These are phyloP conservation scores for Perca schrenkii DNA, from an alignment of 2,113 vertebrate genomes.

Conservation along the genomic window DNA sequence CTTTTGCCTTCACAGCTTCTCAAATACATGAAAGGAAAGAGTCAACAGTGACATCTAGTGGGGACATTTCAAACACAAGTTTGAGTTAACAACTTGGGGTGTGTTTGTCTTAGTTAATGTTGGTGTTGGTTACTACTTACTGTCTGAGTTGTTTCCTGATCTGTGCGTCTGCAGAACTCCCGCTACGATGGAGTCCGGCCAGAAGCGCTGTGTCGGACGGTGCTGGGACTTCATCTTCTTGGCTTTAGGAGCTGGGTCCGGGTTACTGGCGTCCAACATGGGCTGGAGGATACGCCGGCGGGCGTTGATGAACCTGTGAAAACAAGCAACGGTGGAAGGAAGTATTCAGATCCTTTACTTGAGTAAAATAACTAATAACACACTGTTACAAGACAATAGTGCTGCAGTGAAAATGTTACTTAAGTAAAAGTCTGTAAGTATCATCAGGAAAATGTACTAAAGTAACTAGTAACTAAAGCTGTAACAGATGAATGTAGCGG, in stretches of 20 bases:
- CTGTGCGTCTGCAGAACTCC: slow-evolving; percentile 95
- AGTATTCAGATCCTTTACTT: too few relatives aligned
- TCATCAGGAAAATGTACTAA: too few relatives aligned
- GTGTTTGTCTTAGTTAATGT: slow-evolving; percentile 1
- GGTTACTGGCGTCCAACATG: slow-evolving; percentile 98
- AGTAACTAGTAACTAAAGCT: too few relatives aligned
- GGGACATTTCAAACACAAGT: background rate
- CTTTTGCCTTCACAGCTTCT: background rate
- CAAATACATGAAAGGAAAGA: background rate
- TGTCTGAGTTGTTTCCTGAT: slow-evolving; percentile 90
- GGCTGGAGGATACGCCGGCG: slow-evolving; percentile 97
- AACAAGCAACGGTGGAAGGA: background rate
- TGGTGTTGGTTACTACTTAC: slow-evolving; percentile 76
- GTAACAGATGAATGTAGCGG: too few relatives aligned
- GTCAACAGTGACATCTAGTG: slow-evolving; percentile 32
- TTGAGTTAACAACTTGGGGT: background rate
- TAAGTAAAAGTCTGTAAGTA: too few relatives aligned
- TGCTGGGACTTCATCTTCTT: slow-evolving; percentile 99
- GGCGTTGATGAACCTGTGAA: slow-evolving; percentile 95
- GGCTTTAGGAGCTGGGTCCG: slow-evolving; percentile 96
- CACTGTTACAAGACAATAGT: too few relatives aligned
- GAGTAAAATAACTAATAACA: too few relatives aligned
- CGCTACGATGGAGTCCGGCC: slow-evolving; percentile 98
- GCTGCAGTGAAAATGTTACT: too few relatives aligned
- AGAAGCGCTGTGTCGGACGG: slow-evolving; percentile 97